Percentiles rank a stretch among this genome's conserved stretches.
phyloP scores from a whole-genome alignment of 2,797 vertebrate genomes.

The Amniataba percoides region DNA sequence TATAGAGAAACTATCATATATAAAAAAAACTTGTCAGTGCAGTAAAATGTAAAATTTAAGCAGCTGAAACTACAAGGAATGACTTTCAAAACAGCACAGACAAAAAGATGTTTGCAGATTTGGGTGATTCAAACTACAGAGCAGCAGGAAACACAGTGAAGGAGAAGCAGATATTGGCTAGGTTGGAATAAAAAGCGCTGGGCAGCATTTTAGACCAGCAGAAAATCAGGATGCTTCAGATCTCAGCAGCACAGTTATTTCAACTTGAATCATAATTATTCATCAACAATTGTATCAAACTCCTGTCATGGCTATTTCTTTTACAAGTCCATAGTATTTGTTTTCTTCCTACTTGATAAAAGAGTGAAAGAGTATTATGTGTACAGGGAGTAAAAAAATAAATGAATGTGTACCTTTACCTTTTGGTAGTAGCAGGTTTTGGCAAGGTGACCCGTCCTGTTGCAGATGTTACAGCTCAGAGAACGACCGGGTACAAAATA shows the following conservation, averaged over 20 bases:
- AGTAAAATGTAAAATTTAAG: conserved; percentile 2
- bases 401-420: conserved; percentile 49
- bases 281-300: neutral
- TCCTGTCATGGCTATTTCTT: neutral
- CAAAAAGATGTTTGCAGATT: neutral
- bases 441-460: conserved; percentile 68
- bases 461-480: conserved; percentile 71
- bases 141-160: neutral
- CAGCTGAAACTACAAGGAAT: neutral
- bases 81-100: neutral
- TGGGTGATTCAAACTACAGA: neutral
- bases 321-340: neutral
- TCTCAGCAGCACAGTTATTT: neutral
- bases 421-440: conserved; percentile 70
- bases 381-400: neutral
- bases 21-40: neutral
- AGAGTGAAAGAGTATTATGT: neutral
- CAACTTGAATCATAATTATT: neutral
- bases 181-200: neutral
- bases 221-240: neutral
- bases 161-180: neutral
- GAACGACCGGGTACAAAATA: conserved; percentile 54
- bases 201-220: neutral
- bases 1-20: neutral
- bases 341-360: neutral